Evolutionary conservation across 2,113 vertebrate genomes (phyloP).

Genomic region (Arothron firmamentum): DNA sequence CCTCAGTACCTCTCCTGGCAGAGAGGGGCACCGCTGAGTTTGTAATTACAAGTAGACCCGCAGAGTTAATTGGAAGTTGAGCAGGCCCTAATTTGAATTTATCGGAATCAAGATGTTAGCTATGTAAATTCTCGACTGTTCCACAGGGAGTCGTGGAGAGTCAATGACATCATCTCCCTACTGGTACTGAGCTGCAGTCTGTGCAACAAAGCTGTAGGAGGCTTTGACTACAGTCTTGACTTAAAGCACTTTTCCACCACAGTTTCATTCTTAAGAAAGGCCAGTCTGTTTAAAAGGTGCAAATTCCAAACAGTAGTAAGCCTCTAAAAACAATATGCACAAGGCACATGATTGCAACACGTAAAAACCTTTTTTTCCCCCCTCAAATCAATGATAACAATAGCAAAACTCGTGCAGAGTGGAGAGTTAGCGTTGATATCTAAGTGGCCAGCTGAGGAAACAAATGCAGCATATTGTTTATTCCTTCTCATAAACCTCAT

Average conservation of each 20-base stretch:
- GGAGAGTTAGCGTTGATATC: no score
- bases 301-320: background rate
- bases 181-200: slow-evolving; percentile 36
- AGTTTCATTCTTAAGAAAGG: background rate
- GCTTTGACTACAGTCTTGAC: slow-evolving; percentile 33
- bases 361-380: no score
- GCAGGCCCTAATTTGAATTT: slow-evolving; percentile 67
- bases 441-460: no score
- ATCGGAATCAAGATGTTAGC: slow-evolving; percentile 75
- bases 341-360: no score
- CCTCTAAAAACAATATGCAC: background rate
- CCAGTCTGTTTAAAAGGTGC: no score
- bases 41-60: slow-evolving; percentile 69
- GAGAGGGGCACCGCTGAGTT: slow-evolving; percentile 61
- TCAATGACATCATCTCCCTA: slow-evolving; percentile 56
- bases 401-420: no score
- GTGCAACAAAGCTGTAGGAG: slow-evolving; percentile 43
- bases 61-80: slow-evolving; percentile 71
- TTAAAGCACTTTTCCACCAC: background rate
- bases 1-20: slow-evolving; percentile 44
- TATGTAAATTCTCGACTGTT: slow-evolving; percentile 62
- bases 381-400: no score
- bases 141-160: slow-evolving; percentile 23
- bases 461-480: no score
- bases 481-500: no score